Base-by-base conservation (phyloP, 2,113 vertebrate genomes). In the Nettapus auritus region DNA sequence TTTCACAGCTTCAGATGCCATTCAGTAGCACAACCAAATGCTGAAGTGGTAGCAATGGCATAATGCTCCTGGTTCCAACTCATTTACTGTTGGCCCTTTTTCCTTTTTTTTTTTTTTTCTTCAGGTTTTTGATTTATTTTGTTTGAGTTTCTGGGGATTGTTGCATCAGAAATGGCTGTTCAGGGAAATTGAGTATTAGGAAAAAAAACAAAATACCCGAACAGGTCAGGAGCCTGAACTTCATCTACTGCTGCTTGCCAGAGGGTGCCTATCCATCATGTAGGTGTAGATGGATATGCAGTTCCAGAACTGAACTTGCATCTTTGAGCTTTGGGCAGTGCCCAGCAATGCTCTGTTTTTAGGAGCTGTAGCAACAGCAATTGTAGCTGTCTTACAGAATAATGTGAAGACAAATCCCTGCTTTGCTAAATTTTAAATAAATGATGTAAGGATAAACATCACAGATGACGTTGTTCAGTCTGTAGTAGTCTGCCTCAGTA, bases 171-270 rank as follows among this genome's bases (percentile, higher is more conserved):
- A 88, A 52, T 1, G 8, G 5, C 36, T 88, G 28, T 20, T 67
- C 4, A 6, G 21, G 25, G 50, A 81, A 90, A 59, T 18, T 76
- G 60, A 78, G 4, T 48, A 13, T 42, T 38, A 31, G 23, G n/a
- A 15, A 4, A 36, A 62, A 42, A 36, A 60, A 42, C 42, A 52
- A 83, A 26, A 13, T 1, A 67, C 0, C 0, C 6, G 19, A 69
- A 17, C 4, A 8, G 36, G 18, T 44, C 5, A 44, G 31, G 59
- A 79, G 11, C 59, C 79, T 86, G 36, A 92, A 93, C 79, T 60
- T 57, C 3, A 36, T 48, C n/a, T 67, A 33, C 0, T 0, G 0
- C 8, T 82, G 12, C 67, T 88, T 73, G 6, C 40, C 36, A 34
- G 16, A 64, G 29, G 3, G 21, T 13, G 6, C 57, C 52, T 20